Percentiles rank a stretch among this genome's conserved stretches.
These are phyloP conservation scores for Gallinago media DNA, from an alignment of 2,113 vertebrate genomes.

Conservation along the genomic window DNA sequence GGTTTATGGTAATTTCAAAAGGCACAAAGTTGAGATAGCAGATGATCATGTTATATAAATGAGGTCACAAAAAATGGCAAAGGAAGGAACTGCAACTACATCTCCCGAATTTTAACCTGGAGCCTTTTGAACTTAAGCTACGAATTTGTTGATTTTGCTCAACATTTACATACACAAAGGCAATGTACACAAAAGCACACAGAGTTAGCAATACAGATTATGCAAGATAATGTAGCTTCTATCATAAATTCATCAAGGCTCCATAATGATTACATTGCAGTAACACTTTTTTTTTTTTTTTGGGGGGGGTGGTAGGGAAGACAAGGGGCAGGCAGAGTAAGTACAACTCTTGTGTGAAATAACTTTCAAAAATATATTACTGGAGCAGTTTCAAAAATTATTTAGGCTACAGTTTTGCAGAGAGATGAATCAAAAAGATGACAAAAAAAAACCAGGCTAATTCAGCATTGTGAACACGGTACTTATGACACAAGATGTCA, in stretches of 20 bases:
- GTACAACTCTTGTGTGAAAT: background rate
- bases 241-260: background rate
- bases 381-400: background rate
- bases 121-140: background rate
- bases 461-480: background rate
- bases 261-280: background rate
- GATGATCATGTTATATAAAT: background rate
- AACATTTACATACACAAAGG: background rate
- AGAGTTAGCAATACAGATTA: background rate
- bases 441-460: background rate
- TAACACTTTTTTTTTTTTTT: background rate
- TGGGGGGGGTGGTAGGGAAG: no score
- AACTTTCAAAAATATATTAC: background rate
- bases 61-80: background rate
- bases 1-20: background rate
- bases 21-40: background rate
- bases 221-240: background rate
- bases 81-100: background rate
- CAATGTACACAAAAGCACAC: rapidly evolving
- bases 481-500: background rate
- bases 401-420: background rate
- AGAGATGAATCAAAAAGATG: background rate
- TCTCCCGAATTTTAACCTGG: background rate
- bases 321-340: no score
- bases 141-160: background rate